Conservation (phyloP, 2,888 invertebrate species). For the Drosophila demipolita region DNA sequence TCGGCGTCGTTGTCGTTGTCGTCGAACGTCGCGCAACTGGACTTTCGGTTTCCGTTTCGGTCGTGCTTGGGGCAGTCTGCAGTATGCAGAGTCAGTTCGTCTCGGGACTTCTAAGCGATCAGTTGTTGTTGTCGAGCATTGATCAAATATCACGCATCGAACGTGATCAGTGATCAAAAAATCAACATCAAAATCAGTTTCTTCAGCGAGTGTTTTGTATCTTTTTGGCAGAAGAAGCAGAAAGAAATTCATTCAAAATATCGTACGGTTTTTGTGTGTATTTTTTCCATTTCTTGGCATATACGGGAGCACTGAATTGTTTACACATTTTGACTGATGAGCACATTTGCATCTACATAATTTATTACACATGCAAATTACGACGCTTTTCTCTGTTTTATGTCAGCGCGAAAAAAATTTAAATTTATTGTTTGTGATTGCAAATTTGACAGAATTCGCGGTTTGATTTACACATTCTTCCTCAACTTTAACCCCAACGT, state of each 20-base stretch:
- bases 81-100: slow-evolving; percentile 64
- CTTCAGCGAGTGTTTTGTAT: neutral
- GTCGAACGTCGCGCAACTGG: slow-evolving; percentile 30
- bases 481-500: neutral
- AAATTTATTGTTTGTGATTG: slow-evolving; percentile 72
- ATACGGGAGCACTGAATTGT: slow-evolving; percentile 61
- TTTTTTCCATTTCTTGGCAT: slow-evolving; percentile 17
- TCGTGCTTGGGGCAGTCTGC: slow-evolving; percentile 18
- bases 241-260: neutral
- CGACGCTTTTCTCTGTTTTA: slow-evolving; percentile 60
- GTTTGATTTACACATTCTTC: slow-evolving; percentile 54
- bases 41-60: slow-evolving; percentile 65
- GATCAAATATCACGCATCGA: slow-evolving; percentile 54
- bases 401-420: slow-evolving; percentile 59
- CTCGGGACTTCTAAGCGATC: slow-evolving; percentile 75
- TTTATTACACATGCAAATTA: slow-evolving; percentile 50
- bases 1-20: neutral
- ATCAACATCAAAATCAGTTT: neutral
- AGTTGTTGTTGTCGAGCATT: slow-evolving; percentile 34
- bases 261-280: neutral
- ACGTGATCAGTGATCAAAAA: slow-evolving; percentile 53
- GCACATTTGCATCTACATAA: slow-evolving; percentile 29
- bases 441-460: slow-evolving; percentile 70
- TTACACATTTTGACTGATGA: slow-evolving; percentile 30
- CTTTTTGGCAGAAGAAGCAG: neutral